A percentile compares a stretch with the other conserved stretches of the same genome.
Evolutionary conservation across 2,113 vertebrate genomes (phyloP).

Genomic region (Urocitellus parryii): DNA sequence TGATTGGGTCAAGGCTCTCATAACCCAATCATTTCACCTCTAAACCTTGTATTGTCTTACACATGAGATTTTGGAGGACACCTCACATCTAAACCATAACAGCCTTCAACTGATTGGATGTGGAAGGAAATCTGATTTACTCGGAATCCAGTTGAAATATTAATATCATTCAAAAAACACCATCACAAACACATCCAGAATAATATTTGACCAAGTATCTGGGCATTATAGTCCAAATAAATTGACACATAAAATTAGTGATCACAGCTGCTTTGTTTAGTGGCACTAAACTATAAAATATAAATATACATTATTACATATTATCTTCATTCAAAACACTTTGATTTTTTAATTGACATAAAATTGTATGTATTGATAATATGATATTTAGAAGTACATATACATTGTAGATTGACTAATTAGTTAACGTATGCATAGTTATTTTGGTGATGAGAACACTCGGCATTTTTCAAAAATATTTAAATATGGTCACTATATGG

Average conservation of each 20-base stretch:
- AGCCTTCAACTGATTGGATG: neutral
- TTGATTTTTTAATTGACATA: neutral
- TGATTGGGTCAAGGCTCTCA: too few relatives aligned
- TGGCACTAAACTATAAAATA: slow-evolving; percentile 25
- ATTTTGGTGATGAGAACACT: neutral
- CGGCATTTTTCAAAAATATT: neutral
- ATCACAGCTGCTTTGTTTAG: neutral
- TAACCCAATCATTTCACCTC: too few relatives aligned
- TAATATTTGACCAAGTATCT: neutral
- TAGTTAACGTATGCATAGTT: neutral
- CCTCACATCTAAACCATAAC: too few relatives aligned
- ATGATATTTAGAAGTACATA: neutral
- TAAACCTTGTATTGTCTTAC: too few relatives aligned
- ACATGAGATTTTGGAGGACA: too few relatives aligned
- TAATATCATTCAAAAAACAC: slow-evolving; percentile 9
- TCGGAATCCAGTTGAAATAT: slow-evolving; percentile 25
- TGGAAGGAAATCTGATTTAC: slow-evolving; percentile 29
- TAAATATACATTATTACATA: neutral
- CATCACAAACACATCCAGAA: neutral
- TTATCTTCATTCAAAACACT: slow-evolving; percentile 9
- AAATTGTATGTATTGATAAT: neutral
- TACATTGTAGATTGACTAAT: neutral
- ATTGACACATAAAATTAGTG: neutral
- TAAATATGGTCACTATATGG: neutral
- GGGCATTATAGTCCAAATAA: neutral